These are phyloP conservation scores for Syrmaticus mikado DNA, from an alignment of 2,113 vertebrate genomes.

Conservation along the genomic window DNA sequence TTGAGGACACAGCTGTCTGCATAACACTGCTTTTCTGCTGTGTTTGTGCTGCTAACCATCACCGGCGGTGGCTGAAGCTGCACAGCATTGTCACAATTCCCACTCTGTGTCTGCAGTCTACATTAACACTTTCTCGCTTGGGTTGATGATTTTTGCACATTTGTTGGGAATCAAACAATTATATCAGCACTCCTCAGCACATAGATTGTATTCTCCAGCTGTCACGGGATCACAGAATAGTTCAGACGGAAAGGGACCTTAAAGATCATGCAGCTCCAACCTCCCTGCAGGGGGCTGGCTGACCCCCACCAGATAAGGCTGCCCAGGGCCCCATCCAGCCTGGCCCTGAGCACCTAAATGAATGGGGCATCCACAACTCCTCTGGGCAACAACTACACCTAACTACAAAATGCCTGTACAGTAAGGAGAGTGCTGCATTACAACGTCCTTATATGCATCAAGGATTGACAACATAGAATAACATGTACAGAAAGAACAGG, in stretches of 20 bases:
- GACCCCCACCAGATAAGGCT: too few species aligned
- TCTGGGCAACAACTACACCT: too few species aligned
- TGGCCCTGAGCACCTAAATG: too few species aligned
- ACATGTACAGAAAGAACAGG: not conserved
- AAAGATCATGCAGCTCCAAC: too few species aligned
- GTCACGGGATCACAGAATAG: not conserved
- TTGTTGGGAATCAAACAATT: not conserved
- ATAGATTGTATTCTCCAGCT: not conserved
- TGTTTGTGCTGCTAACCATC: rapidly evolving
- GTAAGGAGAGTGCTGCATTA: not conserved
- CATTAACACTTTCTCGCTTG: not conserved
- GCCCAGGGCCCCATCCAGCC: too few species aligned
- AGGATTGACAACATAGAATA: not conserved
- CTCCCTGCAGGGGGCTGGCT: too few species aligned
- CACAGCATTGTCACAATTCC: not conserved
- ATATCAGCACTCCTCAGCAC: rapidly evolving
- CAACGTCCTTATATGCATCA: rapidly evolving
- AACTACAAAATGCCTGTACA: not conserved
- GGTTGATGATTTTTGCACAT: not conserved
- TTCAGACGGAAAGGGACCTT: too few species aligned
- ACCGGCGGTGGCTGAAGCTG: rapidly evolving
- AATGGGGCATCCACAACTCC: too few species aligned
- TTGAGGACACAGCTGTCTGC: conserved; percentile 9
- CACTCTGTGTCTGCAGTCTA: not conserved
- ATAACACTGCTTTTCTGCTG: not conserved